phyloP scores from a whole-genome alignment of 2,113 vertebrate species.

The Uria aalge region DNA sequence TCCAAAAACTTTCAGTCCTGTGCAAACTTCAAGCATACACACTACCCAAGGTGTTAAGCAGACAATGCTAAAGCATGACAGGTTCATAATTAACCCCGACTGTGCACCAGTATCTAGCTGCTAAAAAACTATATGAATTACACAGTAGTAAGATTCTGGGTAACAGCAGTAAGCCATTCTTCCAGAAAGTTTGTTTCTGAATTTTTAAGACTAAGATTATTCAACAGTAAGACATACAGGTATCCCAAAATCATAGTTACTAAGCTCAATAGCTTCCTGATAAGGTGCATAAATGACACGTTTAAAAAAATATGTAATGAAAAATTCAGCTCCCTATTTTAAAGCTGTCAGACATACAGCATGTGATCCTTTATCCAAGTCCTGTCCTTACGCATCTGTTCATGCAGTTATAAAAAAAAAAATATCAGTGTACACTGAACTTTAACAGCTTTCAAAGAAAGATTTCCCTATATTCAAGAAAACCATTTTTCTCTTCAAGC shows the following conservation, averaged over 20 bases:
- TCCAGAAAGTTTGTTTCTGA: not conserved
- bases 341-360: not conserved
- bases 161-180: not conserved
- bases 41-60: not conserved
- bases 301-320: not conserved
- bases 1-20: not conserved
- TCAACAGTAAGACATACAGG: not conserved
- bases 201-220: not conserved
- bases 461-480: not conserved
- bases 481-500: not conserved
- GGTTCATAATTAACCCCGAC: not conserved
- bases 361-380: not conserved
- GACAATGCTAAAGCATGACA: not conserved
- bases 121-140: not conserved
- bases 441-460: not conserved
- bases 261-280: not conserved
- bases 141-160: not conserved
- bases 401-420: not conserved
- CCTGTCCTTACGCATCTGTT: not conserved
- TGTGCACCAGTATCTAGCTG: not conserved
- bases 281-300: not conserved
- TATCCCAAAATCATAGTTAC: not conserved
- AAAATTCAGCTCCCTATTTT: not conserved
- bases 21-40: not conserved
- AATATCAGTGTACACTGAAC: not conserved